Base-by-base conservation (phyloP, 2,113 vertebrate genomes). In the Atrichornis clamosus region DNA sequence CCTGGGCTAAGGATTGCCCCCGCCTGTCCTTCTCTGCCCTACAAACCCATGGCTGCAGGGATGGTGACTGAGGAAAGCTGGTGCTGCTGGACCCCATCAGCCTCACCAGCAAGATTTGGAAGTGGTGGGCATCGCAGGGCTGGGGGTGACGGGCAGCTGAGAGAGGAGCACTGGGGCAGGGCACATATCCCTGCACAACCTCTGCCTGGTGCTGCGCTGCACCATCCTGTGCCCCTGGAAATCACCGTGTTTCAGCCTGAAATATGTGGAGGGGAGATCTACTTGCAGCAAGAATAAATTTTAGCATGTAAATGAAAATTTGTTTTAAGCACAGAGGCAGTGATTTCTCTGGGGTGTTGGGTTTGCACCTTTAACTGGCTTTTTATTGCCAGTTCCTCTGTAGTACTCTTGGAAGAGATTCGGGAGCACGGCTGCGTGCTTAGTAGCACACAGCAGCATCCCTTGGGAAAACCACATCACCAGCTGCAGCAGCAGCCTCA, bases 401-500 rank as follows among this genome's bases (percentile, higher is more conserved):
- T 41, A 64, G 46, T 0, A 0, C 41, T 73, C 30, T 50, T 4
- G 5, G 32, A 22, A 33, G 35, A 67, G 24, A 33, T 44, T 21
- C 0, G 11, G 55, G 64, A 90, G 42, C 32, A 20, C 0, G 4
- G 27, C 79, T 44, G 20, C 0, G 0, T 75, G 70, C 60, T 53
- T 46, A 58, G 41, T 7, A 81, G 58, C 39, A 58, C 26, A 53
- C 24, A 49, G 24, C 58, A 70, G 42, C 15, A 8, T 59, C 59
- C 73, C 30, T 58, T 11, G 35, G 62, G 78, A 37, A 55, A 81
- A 78, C 10, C 53, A 17, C 39, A 47, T 58, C 56, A 41, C 14
- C 2, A 13, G 42, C 59, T 81, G 56, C 63, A 53, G 42, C 55
- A 78, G 60, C 15, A 58, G 24, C n/a, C 55, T 63, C 39, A 22